These are phyloP conservation scores for Amyelois transitella DNA, from an alignment of 1,140 invertebrate species.

Conservation along the genomic window DNA sequence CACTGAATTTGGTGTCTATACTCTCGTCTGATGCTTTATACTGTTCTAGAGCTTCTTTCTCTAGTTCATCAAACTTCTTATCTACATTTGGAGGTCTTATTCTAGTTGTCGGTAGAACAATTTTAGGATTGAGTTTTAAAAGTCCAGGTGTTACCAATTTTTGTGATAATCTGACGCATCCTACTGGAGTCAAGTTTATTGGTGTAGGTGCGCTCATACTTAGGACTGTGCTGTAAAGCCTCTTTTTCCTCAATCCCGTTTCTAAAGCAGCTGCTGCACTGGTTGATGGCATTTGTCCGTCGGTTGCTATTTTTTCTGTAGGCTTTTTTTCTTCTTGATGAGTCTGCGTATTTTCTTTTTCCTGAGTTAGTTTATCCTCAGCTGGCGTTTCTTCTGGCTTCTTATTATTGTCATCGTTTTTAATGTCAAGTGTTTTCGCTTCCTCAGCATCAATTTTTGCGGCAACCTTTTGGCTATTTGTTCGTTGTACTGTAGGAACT, in stretches of 20 bases:
- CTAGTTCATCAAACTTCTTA: constrained; percentile 64
- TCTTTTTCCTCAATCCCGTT: constrained; percentile 44
- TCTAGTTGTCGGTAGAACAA: constrained; percentile 39
- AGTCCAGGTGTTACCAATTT: constrained; percentile 56
- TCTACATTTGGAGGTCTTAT: constrained; percentile 45
- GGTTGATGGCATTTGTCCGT: constrained; percentile 45
- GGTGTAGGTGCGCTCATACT: constrained; percentile 54
- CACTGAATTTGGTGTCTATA: constrained; percentile 65
- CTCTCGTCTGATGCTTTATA: constrained; percentile 71
- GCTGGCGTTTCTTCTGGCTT: constrained; percentile 10
- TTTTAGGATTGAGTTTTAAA: constrained; percentile 59
- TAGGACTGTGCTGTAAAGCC: constrained; percentile 62
- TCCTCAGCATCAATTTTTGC: constrained; percentile 21
- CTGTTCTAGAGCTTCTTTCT: constrained; percentile 70
- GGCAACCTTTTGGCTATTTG: constrained; percentile 12
- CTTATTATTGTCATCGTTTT: constrained; percentile 2
- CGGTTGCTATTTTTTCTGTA: constrained; percentile 30
- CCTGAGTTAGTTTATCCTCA: constrained; percentile 18
- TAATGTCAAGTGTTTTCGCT: constrained; percentile 13
- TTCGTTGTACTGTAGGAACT: constrained; percentile 4
- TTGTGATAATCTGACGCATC: constrained; percentile 48
- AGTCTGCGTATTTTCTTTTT: constrained; percentile 15
- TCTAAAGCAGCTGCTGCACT: constrained; percentile 44
- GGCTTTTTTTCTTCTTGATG: constrained; percentile 21
- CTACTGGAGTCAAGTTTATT: constrained; percentile 33